Evolutionary conservation across 2,888 invertebrate species (phyloP).

Genomic region (Serrognathus titanus): DNA sequence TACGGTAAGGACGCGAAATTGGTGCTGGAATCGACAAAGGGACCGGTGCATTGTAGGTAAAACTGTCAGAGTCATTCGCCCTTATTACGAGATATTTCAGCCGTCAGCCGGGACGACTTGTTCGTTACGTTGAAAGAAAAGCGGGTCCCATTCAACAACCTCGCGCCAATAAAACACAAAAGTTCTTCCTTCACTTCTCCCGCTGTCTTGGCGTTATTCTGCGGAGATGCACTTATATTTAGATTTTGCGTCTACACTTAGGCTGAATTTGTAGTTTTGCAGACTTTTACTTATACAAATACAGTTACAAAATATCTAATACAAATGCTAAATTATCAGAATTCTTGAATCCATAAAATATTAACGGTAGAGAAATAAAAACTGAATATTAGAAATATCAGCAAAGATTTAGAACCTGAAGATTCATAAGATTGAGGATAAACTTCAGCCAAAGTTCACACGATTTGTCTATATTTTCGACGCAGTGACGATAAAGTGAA

Average conservation of each 20-base stretch:
- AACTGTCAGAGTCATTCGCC: background rate
- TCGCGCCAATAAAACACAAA: background rate
- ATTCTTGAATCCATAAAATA: too few relatives aligned
- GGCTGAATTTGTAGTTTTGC: background rate
- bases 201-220: background rate
- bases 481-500: too few relatives aligned
- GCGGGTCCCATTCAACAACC: background rate
- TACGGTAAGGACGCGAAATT: background rate
- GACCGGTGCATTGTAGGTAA: background rate
- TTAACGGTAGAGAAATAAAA: too few relatives aligned
- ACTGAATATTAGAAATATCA: too few relatives aligned
- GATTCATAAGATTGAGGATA: too few relatives aligned
- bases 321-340: too few relatives aligned
- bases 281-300: too few relatives aligned
- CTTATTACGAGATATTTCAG: background rate
- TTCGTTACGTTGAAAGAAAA: background rate
- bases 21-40: background rate
- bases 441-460: too few relatives aligned
- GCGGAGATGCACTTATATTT: slow-evolving; percentile 2
- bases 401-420: too few relatives aligned
- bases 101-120: background rate
- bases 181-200: background rate
- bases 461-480: too few relatives aligned
- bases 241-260: background rate
- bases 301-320: too few relatives aligned